Evolutionary conservation across 1,140 invertebrate species (phyloP).

Genomic region (Heterodera carotae): DNA sequence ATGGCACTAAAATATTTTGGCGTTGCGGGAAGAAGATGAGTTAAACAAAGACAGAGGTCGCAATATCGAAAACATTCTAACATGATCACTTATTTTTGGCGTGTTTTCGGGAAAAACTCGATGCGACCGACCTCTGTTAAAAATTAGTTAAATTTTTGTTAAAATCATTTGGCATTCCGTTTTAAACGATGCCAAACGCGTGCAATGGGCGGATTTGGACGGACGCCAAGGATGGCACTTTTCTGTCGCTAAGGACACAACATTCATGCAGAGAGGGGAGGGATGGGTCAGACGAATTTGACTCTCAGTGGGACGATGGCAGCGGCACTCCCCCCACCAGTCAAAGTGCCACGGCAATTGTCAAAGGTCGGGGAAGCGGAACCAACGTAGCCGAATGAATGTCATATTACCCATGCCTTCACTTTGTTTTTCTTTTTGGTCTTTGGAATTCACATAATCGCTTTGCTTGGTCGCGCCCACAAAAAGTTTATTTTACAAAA

Average conservation of each 20-base stretch:
- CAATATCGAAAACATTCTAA: too few species aligned
- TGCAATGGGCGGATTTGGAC: slow-evolving; percentile 14
- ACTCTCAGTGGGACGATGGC: background rate
- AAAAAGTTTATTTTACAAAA: too few species aligned
- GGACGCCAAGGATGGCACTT: slow-evolving; percentile 6
- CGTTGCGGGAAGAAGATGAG: slow-evolving; percentile 8
- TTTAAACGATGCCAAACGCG: background rate
- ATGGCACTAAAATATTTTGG: slow-evolving; percentile 6
- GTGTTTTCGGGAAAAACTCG: too few species aligned
- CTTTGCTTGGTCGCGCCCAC: too few species aligned
- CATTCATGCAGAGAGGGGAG: background rate
- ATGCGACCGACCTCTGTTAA: too few species aligned
- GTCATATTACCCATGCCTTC: background rate
- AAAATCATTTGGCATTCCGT: background rate
- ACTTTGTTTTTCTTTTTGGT: background rate
- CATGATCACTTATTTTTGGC: too few species aligned
- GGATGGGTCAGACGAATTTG: background rate
- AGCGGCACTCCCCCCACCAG: background rate
- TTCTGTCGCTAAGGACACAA: background rate
- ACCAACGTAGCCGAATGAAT: too few species aligned
- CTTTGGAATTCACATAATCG: too few species aligned
- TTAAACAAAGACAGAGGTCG: background rate
- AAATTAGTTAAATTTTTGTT: background rate
- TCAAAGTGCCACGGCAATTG: background rate
- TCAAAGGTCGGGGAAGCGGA: background rate